Base-by-base conservation (phyloP, 1,140 invertebrate genomes). In the Drosophila kanapiae region DNA sequence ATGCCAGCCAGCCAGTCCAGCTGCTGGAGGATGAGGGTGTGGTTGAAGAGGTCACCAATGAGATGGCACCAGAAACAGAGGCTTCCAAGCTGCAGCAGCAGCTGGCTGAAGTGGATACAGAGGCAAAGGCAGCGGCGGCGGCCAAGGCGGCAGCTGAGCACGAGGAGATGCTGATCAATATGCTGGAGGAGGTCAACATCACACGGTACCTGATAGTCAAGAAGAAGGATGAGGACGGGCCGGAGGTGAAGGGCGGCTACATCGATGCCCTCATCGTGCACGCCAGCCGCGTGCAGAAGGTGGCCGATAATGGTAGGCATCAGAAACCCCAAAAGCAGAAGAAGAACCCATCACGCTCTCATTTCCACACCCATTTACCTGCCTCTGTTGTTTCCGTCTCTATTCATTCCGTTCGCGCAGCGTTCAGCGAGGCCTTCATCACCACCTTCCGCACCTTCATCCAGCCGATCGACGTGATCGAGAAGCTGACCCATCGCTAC, bases 401-500 rank as follows among this genome's bases (percentile, higher is more conserved):
- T 74, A 60, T 75, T 31, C 70, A 80, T 82, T 72, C 60, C 54
- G 61, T 70, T 63, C 64, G 64, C 82, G 71, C 79, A 93, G 82
- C 87, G 78, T 99, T 98, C 94, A 97, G 98, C 94, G 98, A 99
- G 94, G 98, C 98, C 40, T 99, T 99, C 93, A 95, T 99, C 75
- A 98, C 98, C 27, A 99, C 98, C 43, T 99, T 99, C 93, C 95
- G 98, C 79, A 99, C 98, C 63, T 99, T 99, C 94, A 96, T 99
- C 83, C 94, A 96, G 49, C 97, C 98, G n/a, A 93, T 96, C 60
- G 96, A 97, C 70, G 94, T 99, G 64, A 96, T 99, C 72, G 95
- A 96, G 85, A 98, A 98, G 93, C 94, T 99, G 43, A 95, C 98
- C 80, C 95, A 96, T 92, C 95, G 98, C 69, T 93, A 93, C 74